Evolutionary conservation across 2,888 invertebrate species (phyloP).

Genomic region (Cylloceria caligata): DNA sequence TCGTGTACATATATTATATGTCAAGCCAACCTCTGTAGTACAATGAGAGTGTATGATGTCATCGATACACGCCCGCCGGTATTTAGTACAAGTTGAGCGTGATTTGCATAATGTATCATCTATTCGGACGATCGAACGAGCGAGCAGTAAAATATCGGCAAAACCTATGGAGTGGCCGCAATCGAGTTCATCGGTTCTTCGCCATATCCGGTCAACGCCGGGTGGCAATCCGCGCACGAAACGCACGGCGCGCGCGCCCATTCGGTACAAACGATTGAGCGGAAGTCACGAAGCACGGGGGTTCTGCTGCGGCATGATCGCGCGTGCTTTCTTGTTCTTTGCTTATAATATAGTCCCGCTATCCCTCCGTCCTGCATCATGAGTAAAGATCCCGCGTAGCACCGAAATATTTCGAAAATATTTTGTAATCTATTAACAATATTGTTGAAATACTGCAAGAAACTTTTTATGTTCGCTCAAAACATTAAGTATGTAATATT

Average conservation of each 20-base stretch:
- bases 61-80: constrained; percentile 73
- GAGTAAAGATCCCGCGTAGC: no score
- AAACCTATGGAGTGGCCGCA: constrained; percentile 53
- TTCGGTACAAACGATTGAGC: constrained; percentile 62
- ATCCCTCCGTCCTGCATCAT: background rate
- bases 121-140: constrained; percentile 51
- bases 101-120: constrained; percentile 74
- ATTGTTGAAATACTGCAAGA: no score
- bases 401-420: no score
- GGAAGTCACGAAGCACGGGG: constrained; percentile 77
- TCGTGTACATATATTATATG: background rate
- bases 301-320: constrained; percentile 44
- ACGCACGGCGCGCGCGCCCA: constrained; percentile 55
- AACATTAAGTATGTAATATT: no score
- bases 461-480: no score
- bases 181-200: constrained; percentile 75
- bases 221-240: constrained; percentile 61
- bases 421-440: no score
- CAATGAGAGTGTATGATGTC: constrained; percentile 75
- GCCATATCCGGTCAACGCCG: constrained; percentile 79
- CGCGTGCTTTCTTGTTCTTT: constrained; percentile 39
- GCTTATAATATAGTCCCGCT: background rate
- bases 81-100: constrained; percentile 81
- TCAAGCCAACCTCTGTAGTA: constrained; percentile 19
- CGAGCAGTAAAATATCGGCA: constrained; percentile 36